These are phyloP conservation scores for Colletes latitarsis DNA, from an alignment of 1,140 invertebrate species.

Conservation along the genomic window DNA sequence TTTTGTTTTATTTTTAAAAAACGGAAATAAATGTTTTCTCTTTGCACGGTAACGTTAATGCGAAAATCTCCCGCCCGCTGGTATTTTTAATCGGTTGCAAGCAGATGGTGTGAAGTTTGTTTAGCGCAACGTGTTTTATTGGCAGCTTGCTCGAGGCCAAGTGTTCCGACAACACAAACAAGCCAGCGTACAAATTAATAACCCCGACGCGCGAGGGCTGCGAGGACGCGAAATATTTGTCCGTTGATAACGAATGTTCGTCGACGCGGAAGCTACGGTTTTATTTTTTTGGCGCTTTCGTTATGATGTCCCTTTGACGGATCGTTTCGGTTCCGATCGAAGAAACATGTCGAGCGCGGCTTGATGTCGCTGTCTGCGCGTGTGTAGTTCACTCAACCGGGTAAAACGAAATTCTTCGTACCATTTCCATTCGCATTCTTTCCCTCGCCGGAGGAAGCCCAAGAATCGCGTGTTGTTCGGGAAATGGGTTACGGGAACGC, in stretches of 20 bases:
- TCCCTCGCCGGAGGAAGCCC: background rate
- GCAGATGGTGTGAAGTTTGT: too few relatives aligned
- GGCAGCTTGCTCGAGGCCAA: background rate
- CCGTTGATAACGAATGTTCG: too few relatives aligned
- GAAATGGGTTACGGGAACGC: slow-evolving; percentile 23
- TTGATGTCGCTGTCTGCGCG: background rate
- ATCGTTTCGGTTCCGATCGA: background rate
- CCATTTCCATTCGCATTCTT: background rate
- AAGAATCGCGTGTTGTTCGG: slow-evolving; percentile 2
- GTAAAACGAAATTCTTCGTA: slow-evolving; percentile 1
- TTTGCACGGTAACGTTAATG: background rate
- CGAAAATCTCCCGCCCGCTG: too few relatives aligned
- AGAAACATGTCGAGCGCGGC: background rate
- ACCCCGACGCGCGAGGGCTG: background rate
- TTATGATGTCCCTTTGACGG: background rate
- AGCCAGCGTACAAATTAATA: background rate
- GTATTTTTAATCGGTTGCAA: background rate
- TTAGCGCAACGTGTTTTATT: background rate
- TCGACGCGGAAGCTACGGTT: background rate
- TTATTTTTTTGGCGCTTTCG: background rate
- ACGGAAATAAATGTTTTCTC: background rate
- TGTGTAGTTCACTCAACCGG: background rate
- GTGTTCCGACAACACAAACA: background rate
- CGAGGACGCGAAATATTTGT: background rate
- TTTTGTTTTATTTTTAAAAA: background rate